These are phyloP conservation scores for Colletes collaris DNA, from an alignment of 2,888 invertebrate species.

Conservation along the genomic window DNA sequence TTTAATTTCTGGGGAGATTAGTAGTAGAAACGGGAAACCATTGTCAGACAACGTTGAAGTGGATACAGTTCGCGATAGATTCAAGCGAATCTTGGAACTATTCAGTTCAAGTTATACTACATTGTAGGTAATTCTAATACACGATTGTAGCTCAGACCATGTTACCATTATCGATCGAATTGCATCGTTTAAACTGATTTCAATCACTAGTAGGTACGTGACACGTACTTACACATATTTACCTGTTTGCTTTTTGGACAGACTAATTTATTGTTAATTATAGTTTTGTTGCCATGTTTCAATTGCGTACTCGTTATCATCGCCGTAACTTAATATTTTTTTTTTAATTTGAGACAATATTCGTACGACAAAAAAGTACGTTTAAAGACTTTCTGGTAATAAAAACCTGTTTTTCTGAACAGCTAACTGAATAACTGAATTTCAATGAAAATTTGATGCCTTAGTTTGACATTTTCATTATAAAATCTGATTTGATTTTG, in stretches of 20 bases:
- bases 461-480: too few species aligned
- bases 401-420: too few species aligned
- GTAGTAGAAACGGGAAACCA: constrained; percentile 25
- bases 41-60: constrained; percentile 8
- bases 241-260: background rate
- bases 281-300: too few species aligned
- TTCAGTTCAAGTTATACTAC: constrained; percentile 1
- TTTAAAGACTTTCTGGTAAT: too few species aligned
- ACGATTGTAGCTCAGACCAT: constrained; percentile 16
- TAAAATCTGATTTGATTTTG: too few species aligned
- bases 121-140: constrained; percentile 20
- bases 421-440: too few species aligned
- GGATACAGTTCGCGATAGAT: constrained; percentile 10
- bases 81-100: constrained; percentile 39
- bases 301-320: background rate
- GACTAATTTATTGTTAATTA: background rate
- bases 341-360: too few species aligned
- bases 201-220: background rate
- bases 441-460: too few species aligned
- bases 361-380: too few species aligned
- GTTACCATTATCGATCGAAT: constrained; percentile 26
- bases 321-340: background rate
- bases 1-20: background rate
- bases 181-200: constrained; percentile 14
- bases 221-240: background rate